A percentile compares a stretch with the other conserved stretches of the same genome.
Conservation (phyloP, 2,888 invertebrate species). For the Escarpia spicata region DNA sequence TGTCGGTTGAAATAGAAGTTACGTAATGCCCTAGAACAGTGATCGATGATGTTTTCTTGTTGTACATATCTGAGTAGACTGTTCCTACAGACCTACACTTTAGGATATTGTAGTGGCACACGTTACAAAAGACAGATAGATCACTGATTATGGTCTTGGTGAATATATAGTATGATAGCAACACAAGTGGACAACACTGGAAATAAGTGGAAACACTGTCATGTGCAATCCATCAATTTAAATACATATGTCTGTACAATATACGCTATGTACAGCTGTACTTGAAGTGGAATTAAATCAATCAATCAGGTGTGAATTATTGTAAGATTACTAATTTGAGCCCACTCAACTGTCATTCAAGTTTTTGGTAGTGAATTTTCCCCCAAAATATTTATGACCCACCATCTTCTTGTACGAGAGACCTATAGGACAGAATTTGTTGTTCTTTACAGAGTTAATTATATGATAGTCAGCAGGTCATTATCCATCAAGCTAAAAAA, state of each 20-base stretch:
- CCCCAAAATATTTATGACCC: neutral
- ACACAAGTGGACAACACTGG: neutral
- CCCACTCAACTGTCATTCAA: neutral
- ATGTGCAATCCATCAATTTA: no score
- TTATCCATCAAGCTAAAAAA: no score
- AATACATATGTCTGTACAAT: no score
- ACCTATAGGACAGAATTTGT: no score
- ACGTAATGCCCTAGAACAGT: neutral
- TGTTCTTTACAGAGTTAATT: no score
- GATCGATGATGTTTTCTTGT: neutral
- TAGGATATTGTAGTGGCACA: neutral
- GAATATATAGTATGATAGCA: neutral
- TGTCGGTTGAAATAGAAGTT: neutral
- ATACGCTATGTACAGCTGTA: no score
- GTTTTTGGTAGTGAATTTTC: neutral
- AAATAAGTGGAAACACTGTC: no score
- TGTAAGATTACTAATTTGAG: neutral
- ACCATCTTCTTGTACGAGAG: neutral
- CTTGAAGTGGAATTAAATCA: no score
- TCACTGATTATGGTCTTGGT: neutral
- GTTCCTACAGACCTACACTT: neutral
- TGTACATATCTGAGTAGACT: neutral
- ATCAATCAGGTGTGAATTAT: neutral
- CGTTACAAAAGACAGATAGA: neutral
- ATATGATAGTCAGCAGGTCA: no score